Conservation (phyloP, 2,113 vertebrate species). For the Urocynchramus pylzowi region DNA sequence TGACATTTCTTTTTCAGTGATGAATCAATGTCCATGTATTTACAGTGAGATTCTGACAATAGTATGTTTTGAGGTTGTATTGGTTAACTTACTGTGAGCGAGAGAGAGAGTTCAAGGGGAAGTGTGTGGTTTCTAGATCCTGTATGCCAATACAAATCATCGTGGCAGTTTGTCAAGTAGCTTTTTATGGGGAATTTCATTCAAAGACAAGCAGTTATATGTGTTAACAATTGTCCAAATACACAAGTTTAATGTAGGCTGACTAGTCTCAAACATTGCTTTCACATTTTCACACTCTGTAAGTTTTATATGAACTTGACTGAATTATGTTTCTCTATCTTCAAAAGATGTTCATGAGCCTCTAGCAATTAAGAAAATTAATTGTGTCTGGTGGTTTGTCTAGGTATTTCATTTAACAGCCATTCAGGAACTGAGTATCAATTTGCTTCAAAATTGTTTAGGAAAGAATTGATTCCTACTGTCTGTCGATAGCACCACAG, state of each 20-base stretch:
- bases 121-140: neutral
- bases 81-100: neutral
- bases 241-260: neutral
- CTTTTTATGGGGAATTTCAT: neutral
- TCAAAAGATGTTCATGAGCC: accelerated
- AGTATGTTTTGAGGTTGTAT: neutral
- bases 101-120: neutral
- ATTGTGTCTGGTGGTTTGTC: neutral
- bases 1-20: neutral
- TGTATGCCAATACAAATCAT: neutral
- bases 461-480: neutral
- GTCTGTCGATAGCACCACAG: neutral
- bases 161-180: neutral
- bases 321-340: neutral
- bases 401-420: neutral
- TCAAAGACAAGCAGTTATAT: neutral
- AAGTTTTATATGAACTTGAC: neutral
- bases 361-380: neutral
- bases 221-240: neutral
- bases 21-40: neutral
- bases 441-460: neutral
- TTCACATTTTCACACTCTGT: neutral
- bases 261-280: neutral
- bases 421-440: neutral
- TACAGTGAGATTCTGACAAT: neutral